A percentile compares a stretch with the other conserved stretches of the same genome.
Conservation (phyloP, 2,888 invertebrate species). For the Listrodromus nycthemerus region DNA sequence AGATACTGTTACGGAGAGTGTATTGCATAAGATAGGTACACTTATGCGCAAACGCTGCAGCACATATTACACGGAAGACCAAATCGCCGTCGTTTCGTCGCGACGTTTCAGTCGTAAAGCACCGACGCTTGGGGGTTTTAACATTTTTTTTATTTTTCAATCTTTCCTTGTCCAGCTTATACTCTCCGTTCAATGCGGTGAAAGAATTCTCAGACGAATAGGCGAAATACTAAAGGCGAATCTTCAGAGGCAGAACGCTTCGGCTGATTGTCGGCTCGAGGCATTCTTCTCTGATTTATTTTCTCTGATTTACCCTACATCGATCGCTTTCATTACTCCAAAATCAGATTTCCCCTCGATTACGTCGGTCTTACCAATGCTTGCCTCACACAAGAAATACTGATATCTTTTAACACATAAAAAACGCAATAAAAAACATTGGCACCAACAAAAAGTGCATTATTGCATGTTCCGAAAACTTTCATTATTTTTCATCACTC, state of each 20-base stretch:
- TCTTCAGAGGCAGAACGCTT: neutral
- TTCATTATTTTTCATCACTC: too few relatives aligned
- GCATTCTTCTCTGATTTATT: too few relatives aligned
- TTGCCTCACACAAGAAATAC: neutral
- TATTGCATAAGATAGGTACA: conserved; percentile 9
- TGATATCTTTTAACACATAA: neutral
- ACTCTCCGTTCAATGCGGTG: conserved; percentile 23
- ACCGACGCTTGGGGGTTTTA: conserved; percentile 20
- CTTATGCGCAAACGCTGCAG: conserved; percentile 15
- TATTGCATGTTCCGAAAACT: too few relatives aligned
- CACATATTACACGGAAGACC: conserved; percentile 48
- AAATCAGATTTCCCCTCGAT: too few relatives aligned
- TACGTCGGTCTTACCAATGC: too few relatives aligned
- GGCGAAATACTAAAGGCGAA: neutral
- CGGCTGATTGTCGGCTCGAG: neutral
- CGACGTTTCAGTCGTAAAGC: conserved; percentile 62
- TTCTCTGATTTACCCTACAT: too few relatives aligned
- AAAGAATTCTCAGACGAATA: conserved; percentile 6
- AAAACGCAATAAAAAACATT: neutral
- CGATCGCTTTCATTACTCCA: too few relatives aligned
- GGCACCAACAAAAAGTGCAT: too few relatives aligned
- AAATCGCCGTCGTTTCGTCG: conserved; percentile 62
- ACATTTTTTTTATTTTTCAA: conserved; percentile 12
- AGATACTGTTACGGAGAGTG: conserved; percentile 44
- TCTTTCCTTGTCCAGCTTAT: neutral